Base-by-base conservation (phyloP, 1,140 invertebrate genomes). In the Bombyx mandarina region DNA sequence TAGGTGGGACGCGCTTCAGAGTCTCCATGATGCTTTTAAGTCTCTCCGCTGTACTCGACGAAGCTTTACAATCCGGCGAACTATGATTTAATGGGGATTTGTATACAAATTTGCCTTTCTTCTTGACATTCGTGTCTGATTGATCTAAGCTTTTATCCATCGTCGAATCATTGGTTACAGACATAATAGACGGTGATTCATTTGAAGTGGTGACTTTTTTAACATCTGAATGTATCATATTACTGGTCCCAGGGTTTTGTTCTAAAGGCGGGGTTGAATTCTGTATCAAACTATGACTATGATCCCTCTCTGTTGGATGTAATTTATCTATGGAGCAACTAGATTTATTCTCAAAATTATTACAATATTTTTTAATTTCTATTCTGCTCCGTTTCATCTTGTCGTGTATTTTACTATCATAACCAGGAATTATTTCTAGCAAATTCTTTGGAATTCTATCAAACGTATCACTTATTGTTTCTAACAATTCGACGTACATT, bases 21-120 rank as follows among this genome's bases (percentile, higher is more conserved):
- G 66, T 81, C 48, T 75, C 69, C 7, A 78, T 71, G 9, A 78
- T 82, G 7, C 60, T 69, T 58, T 82, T 80, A 26, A 89, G 52
- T 70, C 77, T 83, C 51, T 86, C 77, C 52, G 81, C 66, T 8
- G 79, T 88, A 66, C 58, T 77, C 42, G 83, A 88, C 46, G 69
- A 71, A 9, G 77, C 62, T 54, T 74, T 69, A 59, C 59, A 69
- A 26, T 75, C 62, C 3, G 66, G 60, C 52, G 62, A 69, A 48
- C 65, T 58, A 46, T 76, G 67, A 26, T 76, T 67, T n/a, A 59
- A 22, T 18, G 86, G 81, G 56, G 69, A 78, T 68, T 88, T 88
- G 54, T 86, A 85, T 35, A 87, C 76, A 66, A 88, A 89, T 61
- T 79, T 83, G 8, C 77, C 76, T 69, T 83, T 88, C 54, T 67